Base-by-base conservation (phyloP, 2,888 invertebrate genomes). In the Synanthedon vespiformis region DNA sequence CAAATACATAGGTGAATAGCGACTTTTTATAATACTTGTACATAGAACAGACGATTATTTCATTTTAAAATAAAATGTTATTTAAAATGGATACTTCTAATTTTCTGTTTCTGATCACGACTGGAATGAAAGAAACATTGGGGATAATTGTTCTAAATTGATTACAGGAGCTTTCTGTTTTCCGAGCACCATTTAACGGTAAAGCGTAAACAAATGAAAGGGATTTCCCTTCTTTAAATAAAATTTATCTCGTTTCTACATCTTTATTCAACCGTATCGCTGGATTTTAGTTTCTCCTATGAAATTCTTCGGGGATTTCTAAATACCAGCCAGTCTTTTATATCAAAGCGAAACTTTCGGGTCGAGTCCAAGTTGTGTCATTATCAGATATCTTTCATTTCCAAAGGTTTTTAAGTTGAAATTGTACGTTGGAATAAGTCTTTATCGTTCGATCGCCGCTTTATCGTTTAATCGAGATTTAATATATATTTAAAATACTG, bases 281-380 rank as follows among this genome's bases (percentile, higher is more conserved):
- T 56, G 51, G 49, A 48, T 56, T 34, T 54, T 55, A 51, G 48
- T 49, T 54, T 50, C 50, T 53, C 58, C 56, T 54, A 51, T 51
- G 55, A 55, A 59, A 62, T 58, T 61, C 61, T 58, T 61, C 48
- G 41, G 60, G 59, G 61, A 60, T 57, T 58, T 59, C 58, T 54
- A 48, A 54, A 57, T 56, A 58, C 56, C 57, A 57, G 57, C 54
- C 22, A 57, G 57, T 54, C 55, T 61, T 63, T 63, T 62, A 60
- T 62, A 57, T 61, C 58, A 61, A 63, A 63, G 57, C 54, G 40
- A 59, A 62, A 62, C 57, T 64, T 60, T 56, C 49, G 57, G 61
- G 58, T 58, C 55, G 53, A 51, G 48, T 41, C 51, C 41, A 22
- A 51, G 34, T 40, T 50, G 34, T 16, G 50, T 40, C 18, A 40